Evolutionary conservation across 2,888 invertebrate species (phyloP), one percentile per base, ranked within the genome.

Genomic region (Copidosoma aretas): DNA sequence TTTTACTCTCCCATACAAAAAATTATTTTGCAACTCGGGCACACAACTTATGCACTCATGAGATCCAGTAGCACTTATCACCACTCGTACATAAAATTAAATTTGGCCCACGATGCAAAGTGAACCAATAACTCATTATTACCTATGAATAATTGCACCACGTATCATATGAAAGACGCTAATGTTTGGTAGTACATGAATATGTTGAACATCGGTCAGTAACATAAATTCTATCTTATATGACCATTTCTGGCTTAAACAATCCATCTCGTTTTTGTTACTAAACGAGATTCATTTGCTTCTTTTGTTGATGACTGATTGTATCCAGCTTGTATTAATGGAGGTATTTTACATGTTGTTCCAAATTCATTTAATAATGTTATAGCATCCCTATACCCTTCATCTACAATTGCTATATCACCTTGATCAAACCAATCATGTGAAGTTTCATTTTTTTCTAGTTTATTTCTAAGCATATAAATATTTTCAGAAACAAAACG

Each of bases 231-330:
- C 22, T 1, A 46, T 14, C 24, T 63, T 15, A 63, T 21, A n/a
- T 63, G 56, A 10, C 43, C 63, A 54, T 63, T 63, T 43, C 56
- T 63, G 15, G 46, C 12, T 65, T 60, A 19, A 53, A 65, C 60
- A 22, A 52, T 49, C 65, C 57, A 65, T 41, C 60, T 52, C 4
- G 54, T 49, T 66, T 71, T 73, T 14, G 74, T 74, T 5, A 73
- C 72, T 25, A 71, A 46, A n/a, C 72, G 57, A 10, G 68, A 68
- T 58, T 72, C 8, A 32, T 32, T 32, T 32, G 32, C 49, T 49
- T 4, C 4, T 49, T 49, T 49, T 19, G 54, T n/a, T n/a, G n/a
- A n/a, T n/a, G n/a, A n/a, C n/a, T n/a, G n/a, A n/a, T n/a, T n/a
- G n/a, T n/a, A n/a, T n/a, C n/a, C n/a, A n/a, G n/a, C n/a, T n/a